Base-by-base conservation (phyloP, 1,140 invertebrate genomes). In the Pseudoatta argentina region DNA sequence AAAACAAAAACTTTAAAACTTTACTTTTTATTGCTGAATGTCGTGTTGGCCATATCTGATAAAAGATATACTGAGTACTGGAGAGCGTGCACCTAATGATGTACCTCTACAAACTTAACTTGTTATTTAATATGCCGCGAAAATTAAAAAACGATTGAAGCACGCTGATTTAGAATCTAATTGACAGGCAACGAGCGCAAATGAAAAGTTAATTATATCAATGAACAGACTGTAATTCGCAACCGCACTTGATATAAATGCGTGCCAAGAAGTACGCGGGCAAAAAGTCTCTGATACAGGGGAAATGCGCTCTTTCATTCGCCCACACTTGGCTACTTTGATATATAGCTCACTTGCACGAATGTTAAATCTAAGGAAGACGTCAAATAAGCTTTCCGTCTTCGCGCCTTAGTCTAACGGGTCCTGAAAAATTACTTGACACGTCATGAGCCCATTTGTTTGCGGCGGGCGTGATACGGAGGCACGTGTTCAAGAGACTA, bases 381-480 rank as follows among this genome's bases (percentile, higher is more conserved):
- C 44, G 27, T 75, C 55, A 39, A 73, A 73, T 59, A 72, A 57
- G 30, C 21, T 72, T 5, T 10, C 12, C 44, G 39, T 69, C 21
- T 72, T 82, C 39, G 39, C 79, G n/a, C 69, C 39, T 24, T 16
- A 24, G 21, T 48, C 79, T 73, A 82, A 61, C 79, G 27, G 44
- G 1, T 24, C 39, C 55, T 83, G 79, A 83, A 83, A 83, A 83
- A 61, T 83, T 75, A 30, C 69, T 55, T 14, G 27, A 73, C 67
- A 61, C 53, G 79, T 83, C 69, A 73, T 16, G 55, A 63, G 69
- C 39, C 44, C 55, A 73, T 73, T 83, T 73, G 69, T 73, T 73
- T 73, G 39, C 79, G 6, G n/a, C 77, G 34, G 21, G 53, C 66
- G 53, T 66, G 63, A 67, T 67, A 69, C 77, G 77, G 18, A 14